Percentiles rank a stretch among this genome's conserved stretches.
These are phyloP conservation scores for Andricus grossulariae DNA, from an alignment of 1,140 invertebrate genomes.

Conservation along the genomic window DNA sequence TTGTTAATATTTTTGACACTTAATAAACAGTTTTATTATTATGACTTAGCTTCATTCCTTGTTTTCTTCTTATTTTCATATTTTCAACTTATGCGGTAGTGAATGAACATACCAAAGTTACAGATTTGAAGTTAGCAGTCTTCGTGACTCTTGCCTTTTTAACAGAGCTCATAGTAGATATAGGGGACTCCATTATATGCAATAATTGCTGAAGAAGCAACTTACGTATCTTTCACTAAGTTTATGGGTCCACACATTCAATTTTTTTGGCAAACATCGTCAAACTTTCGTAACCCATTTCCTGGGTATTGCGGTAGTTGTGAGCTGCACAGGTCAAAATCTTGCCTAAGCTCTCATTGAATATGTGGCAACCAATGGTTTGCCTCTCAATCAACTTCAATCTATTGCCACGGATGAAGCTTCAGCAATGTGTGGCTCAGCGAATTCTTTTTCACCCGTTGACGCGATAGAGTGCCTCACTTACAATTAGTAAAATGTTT, in stretches of 20 bases:
- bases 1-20: neutral
- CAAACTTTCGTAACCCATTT: constrained; percentile 40
- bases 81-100: neutral
- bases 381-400: neutral
- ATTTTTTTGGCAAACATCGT: constrained; percentile 30
- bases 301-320: constrained; percentile 39
- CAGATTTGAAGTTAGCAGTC: neutral
- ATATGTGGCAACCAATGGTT: constrained; percentile 27
- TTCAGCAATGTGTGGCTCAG: constrained; percentile 25
- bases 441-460: constrained; percentile 32
- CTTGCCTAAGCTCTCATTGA: neutral
- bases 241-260: constrained; percentile 42
- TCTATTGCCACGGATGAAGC: constrained; percentile 33
- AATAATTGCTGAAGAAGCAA: constrained; percentile 19
- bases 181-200: neutral
- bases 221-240: constrained; percentile 41
- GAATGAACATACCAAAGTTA: neutral
- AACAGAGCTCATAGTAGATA: no score
- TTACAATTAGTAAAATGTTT: constrained; percentile 31
- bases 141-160: neutral
- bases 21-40: neutral
- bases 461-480: constrained; percentile 26
- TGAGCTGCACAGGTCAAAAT: constrained; percentile 16
- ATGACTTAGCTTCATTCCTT: neutral
- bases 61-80: neutral